phyloP scores from a whole-genome alignment of 2,797 vertebrate genomes.

The Limosa lapponica region DNA sequence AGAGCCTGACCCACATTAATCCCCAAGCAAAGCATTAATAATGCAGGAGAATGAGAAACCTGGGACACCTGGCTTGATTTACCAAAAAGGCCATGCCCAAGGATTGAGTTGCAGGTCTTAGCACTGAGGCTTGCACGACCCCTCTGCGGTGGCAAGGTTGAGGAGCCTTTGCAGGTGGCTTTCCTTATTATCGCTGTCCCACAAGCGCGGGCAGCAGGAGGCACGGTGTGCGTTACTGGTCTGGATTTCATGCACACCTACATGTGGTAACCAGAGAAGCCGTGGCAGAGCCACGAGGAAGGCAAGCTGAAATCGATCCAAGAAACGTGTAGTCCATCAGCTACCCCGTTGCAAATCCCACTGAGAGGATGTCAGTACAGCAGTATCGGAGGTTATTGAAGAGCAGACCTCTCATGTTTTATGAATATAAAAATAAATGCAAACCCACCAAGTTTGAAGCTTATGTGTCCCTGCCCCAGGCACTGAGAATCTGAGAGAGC shows the following conservation, averaged over 20 bases:
- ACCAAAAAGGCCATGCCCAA: not conserved
- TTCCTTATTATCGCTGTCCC: not conserved
- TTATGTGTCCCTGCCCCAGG: not conserved
- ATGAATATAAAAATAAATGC: not conserved
- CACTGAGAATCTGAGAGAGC: not conserved
- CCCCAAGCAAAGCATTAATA: slow-evolving; percentile 39
- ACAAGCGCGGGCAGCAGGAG: not conserved
- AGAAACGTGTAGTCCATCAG: not conserved
- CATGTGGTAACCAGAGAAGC: slow-evolving; percentile 41
- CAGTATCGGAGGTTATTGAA: not conserved
- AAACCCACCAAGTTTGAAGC: not conserved
- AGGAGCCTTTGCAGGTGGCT: not conserved
- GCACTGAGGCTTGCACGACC: not conserved
- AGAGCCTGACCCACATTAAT: not conserved
- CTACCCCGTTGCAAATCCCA: slow-evolving; percentile 30
- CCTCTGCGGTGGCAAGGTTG: not conserved
- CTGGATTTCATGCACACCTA: slow-evolving; percentile 5
- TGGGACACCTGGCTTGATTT: not conserved
- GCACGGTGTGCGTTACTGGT: not conserved
- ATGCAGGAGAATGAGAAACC: slow-evolving; percentile 49
- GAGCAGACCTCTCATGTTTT: not conserved
- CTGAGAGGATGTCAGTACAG: not conserved
- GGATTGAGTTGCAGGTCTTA: slow-evolving; percentile 33
- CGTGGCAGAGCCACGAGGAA: not conserved
- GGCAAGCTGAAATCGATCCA: slow-evolving; percentile 7